phyloP scores from a whole-genome alignment of 2,888 invertebrate genomes.

The Dynastes tityus region DNA sequence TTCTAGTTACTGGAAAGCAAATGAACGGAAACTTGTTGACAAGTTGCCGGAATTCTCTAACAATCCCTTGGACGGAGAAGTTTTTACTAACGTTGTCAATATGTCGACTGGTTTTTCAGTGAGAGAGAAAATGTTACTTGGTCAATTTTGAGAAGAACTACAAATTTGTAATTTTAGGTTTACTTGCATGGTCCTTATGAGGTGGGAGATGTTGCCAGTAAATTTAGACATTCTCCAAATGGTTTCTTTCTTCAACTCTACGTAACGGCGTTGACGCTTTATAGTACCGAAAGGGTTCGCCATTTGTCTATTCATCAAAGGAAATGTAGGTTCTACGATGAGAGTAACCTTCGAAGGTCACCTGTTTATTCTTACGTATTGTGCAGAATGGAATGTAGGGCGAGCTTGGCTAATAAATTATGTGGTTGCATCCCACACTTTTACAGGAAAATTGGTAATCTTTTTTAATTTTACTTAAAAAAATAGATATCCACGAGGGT shows the following conservation, averaged over 20 bases:
- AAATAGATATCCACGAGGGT: no score
- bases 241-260: conserved; percentile 66
- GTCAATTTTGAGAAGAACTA: neutral
- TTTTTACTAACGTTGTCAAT: conserved; percentile 83
- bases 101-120: conserved; percentile 79
- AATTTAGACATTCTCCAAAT: conserved; percentile 63
- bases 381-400: conserved; percentile 83
- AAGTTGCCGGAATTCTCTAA: conserved; percentile 73
- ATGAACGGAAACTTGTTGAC: conserved; percentile 73
- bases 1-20: conserved; percentile 74
- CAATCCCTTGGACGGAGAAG: conserved; percentile 83
- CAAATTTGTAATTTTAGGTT: conserved; percentile 68
- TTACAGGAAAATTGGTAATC: conserved; percentile 77
- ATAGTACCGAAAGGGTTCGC: conserved; percentile 65
- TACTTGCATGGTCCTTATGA: conserved; percentile 80
- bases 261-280: conserved; percentile 65
- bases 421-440: conserved; percentile 85
- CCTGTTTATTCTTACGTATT: conserved; percentile 80
- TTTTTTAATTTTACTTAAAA: neutral
- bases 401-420: conserved; percentile 74
- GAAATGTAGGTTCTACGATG: conserved; percentile 79
- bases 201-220: conserved; percentile 78
- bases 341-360: conserved; percentile 77
- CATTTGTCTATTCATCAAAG: conserved; percentile 76
- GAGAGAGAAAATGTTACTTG: conserved; percentile 56